Base-by-base conservation (phyloP, 2,888 invertebrate species). In the Amiota communis region DNA sequence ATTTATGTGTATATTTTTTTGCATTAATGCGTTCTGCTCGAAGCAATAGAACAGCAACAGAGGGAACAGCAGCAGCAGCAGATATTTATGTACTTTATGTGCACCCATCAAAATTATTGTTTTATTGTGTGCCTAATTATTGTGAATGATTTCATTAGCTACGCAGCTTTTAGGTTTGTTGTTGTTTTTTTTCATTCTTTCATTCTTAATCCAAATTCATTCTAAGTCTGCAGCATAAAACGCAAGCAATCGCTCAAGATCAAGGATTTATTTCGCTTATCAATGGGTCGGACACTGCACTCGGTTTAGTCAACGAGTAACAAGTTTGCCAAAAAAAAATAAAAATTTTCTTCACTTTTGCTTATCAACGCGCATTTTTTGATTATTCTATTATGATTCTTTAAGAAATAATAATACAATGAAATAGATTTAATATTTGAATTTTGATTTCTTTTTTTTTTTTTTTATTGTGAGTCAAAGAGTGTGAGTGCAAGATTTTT, bases 251-350 rank as follows among this genome's bases (percentile, higher is more conserved):
- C 23, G 74, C 79, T 79, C 84, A 87, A 86, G 86, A 86, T 86
- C 86, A 87, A 87, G 86, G 86, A 80, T 79, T 86, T 83, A 65
- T 71, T 64, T 17, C 13, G 77, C 79, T 86, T 86, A 86, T 86
- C 86, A 73, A 61, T 56, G 74, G 81, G 80, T 83, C 87, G 86
- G 78, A 76, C 86, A 84, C 81, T 86, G 86, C 86, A 87, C 86
- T 82, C 79, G 76, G 11, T 67, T 49, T 51, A 10, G 67, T 23
- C 23, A 68, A 51, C 67, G 67, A 68, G 67, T 68, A 67, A 67
- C 59, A 20, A 15, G 20, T 59, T 36, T 6, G 8, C 4, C 36
- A 36, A 36, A 36, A 6, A 36, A 59, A 11, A 59, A 59, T 15
- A 8, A 15, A 57, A 20, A 1, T 8, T 8, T 8, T 53, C 59